These are phyloP conservation scores for Scomber japonicus DNA, from an alignment of 2,113 vertebrate species.

Conservation along the genomic window DNA sequence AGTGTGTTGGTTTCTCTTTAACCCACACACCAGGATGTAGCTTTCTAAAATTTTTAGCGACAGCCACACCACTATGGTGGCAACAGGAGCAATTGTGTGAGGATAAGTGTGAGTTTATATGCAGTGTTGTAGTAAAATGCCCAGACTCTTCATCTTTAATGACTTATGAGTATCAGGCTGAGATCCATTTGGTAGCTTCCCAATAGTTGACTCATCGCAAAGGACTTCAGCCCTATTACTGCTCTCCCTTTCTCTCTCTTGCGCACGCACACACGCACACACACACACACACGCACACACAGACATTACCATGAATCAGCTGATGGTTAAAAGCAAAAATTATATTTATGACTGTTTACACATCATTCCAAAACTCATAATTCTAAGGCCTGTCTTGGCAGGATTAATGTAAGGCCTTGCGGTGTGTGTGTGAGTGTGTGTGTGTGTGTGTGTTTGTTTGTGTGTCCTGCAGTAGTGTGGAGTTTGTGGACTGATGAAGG, in stretches of 20 bases:
- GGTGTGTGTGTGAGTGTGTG: slow-evolving; percentile 44
- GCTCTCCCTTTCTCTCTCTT: background rate
- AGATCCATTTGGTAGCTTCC: slow-evolving; percentile 64
- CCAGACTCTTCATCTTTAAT: slow-evolving; percentile 51
- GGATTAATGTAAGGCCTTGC: slow-evolving; percentile 73
- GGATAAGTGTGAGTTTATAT: slow-evolving; percentile 18
- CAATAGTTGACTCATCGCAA: slow-evolving; percentile 72
- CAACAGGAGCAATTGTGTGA: slow-evolving; percentile 1
- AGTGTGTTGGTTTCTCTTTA: background rate
- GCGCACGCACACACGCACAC: slow-evolving; percentile 2
- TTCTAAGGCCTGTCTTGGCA: slow-evolving; percentile 76
- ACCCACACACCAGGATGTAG: background rate
- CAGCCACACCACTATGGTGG: background rate
- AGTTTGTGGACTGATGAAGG: slow-evolving; percentile 73
- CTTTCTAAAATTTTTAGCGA: background rate
- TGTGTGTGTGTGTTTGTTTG: slow-evolving; percentile 16
- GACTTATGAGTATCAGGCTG: slow-evolving; percentile 54
- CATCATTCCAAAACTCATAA: slow-evolving; percentile 80
- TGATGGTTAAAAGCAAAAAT: slow-evolving; percentile 76
- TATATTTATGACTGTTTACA: slow-evolving; percentile 81
- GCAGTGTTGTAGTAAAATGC: slow-evolving; percentile 35
- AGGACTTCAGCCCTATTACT: background rate
- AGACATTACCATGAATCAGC: slow-evolving; percentile 75
- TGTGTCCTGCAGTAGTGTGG: slow-evolving; percentile 54
- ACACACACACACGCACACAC: slow-evolving; percentile 22